Evolutionary conservation across 2,113 vertebrate species (phyloP).

Genomic region (Elanus axillaris): DNA sequence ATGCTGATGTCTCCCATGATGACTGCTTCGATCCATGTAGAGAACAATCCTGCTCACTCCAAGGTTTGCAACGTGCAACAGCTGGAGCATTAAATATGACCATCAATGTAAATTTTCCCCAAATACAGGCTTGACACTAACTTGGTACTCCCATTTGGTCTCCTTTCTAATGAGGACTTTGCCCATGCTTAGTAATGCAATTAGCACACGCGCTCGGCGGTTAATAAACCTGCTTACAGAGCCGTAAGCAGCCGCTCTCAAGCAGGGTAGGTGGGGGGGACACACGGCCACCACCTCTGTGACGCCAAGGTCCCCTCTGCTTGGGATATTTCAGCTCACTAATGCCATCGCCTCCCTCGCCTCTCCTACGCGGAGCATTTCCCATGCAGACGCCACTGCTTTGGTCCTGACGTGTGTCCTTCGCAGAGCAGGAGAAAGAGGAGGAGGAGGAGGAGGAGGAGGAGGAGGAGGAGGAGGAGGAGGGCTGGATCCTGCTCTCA

Average conservation of each 20-base stretch:
- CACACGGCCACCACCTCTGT: neutral
- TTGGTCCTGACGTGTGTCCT: neutral
- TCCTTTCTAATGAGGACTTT: neutral
- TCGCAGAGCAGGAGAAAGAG: neutral
- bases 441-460: neutral
- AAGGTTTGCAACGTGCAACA: neutral
- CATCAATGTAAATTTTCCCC: neutral
- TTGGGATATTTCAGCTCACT: neutral
- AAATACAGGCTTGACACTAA: neutral
- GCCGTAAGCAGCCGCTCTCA: neutral
- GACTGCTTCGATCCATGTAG: fast-evolving
- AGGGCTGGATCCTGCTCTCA: neutral
- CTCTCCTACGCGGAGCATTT: neutral
- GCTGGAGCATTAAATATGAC: neutral
- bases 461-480: neutral
- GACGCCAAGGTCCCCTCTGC: neutral
- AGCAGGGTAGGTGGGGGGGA: neutral
- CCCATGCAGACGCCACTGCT: fast-evolving
- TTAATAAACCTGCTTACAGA: neutral
- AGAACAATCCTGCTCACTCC: neutral
- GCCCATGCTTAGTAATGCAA: neutral
- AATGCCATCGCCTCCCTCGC: neutral
- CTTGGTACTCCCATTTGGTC: neutral
- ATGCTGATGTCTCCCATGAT: neutral
- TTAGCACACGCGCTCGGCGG: neutral